Evolutionary conservation across 2,888 invertebrate genomes (phyloP).

Genomic region (Acanthosepion pharaonis): DNA sequence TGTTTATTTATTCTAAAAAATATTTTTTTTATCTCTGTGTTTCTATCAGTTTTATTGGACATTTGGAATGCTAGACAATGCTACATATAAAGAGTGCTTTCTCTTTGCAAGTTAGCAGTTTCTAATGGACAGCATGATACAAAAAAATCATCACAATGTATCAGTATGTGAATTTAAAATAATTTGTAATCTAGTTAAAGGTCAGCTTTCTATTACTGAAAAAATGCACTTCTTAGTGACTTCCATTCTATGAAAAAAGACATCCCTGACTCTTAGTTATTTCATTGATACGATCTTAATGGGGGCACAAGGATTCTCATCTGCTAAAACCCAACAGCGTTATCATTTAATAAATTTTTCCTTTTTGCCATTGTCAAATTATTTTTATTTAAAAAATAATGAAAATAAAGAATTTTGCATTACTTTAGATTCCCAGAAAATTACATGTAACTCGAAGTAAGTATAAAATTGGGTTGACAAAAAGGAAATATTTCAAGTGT

Average conservation of each 20-base stretch:
- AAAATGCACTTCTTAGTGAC: background rate
- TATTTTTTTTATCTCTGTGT: background rate
- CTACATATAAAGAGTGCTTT: background rate
- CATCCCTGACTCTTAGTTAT: no score
- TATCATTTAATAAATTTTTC: background rate
- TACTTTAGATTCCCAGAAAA: background rate
- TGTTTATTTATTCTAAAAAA: background rate
- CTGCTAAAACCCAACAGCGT: background rate
- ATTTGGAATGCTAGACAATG: background rate
- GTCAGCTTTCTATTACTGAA: slow-evolving; percentile 24
- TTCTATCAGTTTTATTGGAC: slow-evolving; percentile 34
- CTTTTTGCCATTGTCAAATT: background rate
- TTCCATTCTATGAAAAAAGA: background rate
- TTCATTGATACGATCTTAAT: no score
- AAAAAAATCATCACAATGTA: background rate
- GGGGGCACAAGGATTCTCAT: background rate
- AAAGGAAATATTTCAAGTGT: background rate
- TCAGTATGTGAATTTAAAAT: slow-evolving; percentile 35
- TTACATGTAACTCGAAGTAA: background rate
- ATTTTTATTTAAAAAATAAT: background rate
- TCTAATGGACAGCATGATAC: slow-evolving; percentile 24
- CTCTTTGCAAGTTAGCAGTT: background rate
- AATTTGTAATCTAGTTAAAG: slow-evolving; percentile 33
- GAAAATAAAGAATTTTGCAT: background rate
- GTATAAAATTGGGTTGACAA: background rate